These are phyloP conservation scores for Aethina tumida DNA, from an alignment of 1,140 invertebrate species.

Conservation along the genomic window DNA sequence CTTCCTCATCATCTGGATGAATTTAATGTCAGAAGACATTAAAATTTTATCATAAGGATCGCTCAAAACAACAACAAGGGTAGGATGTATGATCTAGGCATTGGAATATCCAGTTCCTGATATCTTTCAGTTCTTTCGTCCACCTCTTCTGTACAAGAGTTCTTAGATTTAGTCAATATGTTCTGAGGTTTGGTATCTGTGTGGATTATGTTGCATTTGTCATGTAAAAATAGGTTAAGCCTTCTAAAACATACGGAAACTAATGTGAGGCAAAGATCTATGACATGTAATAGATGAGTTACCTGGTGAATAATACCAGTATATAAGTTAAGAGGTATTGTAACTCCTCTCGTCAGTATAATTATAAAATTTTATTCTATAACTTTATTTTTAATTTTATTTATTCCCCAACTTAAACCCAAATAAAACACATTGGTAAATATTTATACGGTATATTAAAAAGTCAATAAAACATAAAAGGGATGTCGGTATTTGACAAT, in stretches of 20 bases:
- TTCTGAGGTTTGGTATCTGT: conserved; percentile 99
- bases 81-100: conserved; percentile 78
- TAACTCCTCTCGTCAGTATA: too few relatives aligned
- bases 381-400: too few relatives aligned
- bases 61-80: background rate
- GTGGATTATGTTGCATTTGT: conserved; percentile 96
- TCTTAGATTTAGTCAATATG: conserved; percentile 85
- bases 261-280: background rate
- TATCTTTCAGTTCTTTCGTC: conserved; percentile 44
- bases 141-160: conserved; percentile 73
- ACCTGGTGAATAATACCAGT: too few relatives aligned
- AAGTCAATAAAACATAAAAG: too few relatives aligned
- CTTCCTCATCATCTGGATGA: conserved; percentile 10
- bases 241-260: conserved; percentile 67
- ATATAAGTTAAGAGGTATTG: too few relatives aligned
- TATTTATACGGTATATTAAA: too few relatives aligned
- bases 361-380: too few relatives aligned
- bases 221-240: conserved; percentile 92
- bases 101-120: conserved; percentile 60
- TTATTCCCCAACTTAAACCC: too few relatives aligned
- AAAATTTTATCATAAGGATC: conserved; percentile 5
- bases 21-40: conserved; percentile 22
- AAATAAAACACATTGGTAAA: too few relatives aligned
- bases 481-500: too few relatives aligned
- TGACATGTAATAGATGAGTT: too few relatives aligned